Evolutionary conservation across 2,797 vertebrate genomes (phyloP).

Genomic region (Champsocephalus gunnari): DNA sequence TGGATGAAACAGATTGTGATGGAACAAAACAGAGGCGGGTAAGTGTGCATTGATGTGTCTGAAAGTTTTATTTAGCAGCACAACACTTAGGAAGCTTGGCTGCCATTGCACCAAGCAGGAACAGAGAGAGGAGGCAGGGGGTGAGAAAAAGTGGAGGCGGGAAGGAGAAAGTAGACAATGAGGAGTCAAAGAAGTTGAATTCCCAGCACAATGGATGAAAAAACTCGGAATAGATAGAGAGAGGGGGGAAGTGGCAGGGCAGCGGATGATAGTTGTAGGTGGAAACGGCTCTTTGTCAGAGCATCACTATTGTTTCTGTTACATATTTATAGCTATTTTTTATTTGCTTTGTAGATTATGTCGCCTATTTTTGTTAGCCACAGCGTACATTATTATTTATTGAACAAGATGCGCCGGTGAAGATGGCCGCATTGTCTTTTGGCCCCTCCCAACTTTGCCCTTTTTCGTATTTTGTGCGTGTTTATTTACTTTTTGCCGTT

Average conservation of each 20-base stretch:
- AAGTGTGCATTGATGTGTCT: background rate
- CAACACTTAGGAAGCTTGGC: slow-evolving; percentile 20
- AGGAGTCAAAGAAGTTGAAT: slow-evolving; percentile 44
- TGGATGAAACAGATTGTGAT: slow-evolving; percentile 8
- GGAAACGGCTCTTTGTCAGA: slow-evolving; percentile 38
- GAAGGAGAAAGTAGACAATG: slow-evolving; percentile 22
- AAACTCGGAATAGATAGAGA: background rate
- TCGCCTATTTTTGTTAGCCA: slow-evolving; percentile 35
- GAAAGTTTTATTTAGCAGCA: slow-evolving; percentile 39
- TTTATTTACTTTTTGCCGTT: no score
- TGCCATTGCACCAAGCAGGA: slow-evolving; percentile 18
- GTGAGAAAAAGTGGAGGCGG: slow-evolving; percentile 26
- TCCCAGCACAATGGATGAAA: slow-evolving; percentile 14
- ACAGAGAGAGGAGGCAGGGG: background rate
- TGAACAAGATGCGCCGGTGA: no score
- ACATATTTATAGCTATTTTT: slow-evolving; percentile 68
- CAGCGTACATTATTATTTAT: slow-evolving; percentile 8
- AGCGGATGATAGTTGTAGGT: slow-evolving; percentile 40
- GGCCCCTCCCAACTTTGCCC: no score
- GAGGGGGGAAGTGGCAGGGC: slow-evolving; percentile 11
- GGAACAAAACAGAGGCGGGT: background rate
- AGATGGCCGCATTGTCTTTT: no score
- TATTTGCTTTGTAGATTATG: slow-evolving; percentile 51
- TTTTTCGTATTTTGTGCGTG: no score
- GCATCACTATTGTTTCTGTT: slow-evolving; percentile 48